Evolutionary conservation across 2,797 vertebrate species (phyloP), one percentile per base, ranked within the genome.

Genomic region (Tolypeutes matacus): DNA sequence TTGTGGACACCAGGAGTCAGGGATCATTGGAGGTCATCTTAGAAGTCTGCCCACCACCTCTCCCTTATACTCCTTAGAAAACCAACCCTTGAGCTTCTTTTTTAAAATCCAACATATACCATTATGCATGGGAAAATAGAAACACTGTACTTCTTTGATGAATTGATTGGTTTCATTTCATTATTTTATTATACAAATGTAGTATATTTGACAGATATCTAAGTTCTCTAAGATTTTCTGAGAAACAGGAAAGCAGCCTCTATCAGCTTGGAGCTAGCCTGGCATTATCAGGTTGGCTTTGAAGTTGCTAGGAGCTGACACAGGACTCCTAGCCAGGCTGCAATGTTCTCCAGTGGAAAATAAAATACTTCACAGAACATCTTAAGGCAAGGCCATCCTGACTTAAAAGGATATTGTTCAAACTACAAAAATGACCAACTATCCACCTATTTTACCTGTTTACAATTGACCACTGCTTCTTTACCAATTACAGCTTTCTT

Each of bases 141-240:
- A 20, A 69, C 7, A 7, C 7, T 27, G 10, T 53, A 2, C 6
- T 78, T 83, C 31, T 39, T 20, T 82, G 12, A 23, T 49, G 65
- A 85, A 76, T 72, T 14, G 1, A 88, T 31, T 75, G 2, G 89
- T 72, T 58, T 86, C n/a, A 11, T 25, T 89, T 86, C 56, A 29
- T 82, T 69, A 73, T 86, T 77, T 86, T 90, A 46, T 36, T 84
- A 86, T 75, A 39, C 29, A 82, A 82, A 76, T 36, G 23, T 51
- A 25, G 7, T 31, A 39, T 86, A 62, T 27, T 56, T 67, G 21
- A 90, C 93, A 92, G 31, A 77, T 3, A 27, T 31, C 39, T 67
- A 73, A 31, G 1, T 36, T 39, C 8, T 70, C 5, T 70, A 58
- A 69, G 14, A 87, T 78, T 7, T 70, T 82, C 72, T 56, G 83